These are phyloP conservation scores for Lepeophtheirus salmonis DNA, from an alignment of 1,140 invertebrate genomes.

Conservation along the genomic window DNA sequence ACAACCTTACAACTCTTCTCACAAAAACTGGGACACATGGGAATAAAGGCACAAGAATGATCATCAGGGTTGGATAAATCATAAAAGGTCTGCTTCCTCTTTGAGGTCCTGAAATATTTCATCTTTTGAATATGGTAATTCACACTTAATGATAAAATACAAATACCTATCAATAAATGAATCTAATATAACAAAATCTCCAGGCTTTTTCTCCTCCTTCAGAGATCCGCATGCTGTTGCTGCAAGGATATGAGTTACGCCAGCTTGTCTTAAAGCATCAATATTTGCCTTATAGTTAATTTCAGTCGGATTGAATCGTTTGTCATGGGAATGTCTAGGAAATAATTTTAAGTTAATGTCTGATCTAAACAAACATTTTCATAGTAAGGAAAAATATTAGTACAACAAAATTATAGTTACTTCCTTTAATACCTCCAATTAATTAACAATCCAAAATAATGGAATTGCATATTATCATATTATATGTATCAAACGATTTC, in stretches of 20 bases:
- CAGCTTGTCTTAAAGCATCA: constrained; percentile 65
- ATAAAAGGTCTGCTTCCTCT: constrained; percentile 66
- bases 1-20: constrained; percentile 39
- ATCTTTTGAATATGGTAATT: background rate
- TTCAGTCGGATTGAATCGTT: constrained; percentile 54
- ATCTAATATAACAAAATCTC: constrained; percentile 71
- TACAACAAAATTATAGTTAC: constrained; percentile 9
- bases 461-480: too few relatives aligned
- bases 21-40: constrained; percentile 76
- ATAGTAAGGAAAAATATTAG: constrained; percentile 11
- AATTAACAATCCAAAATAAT: too few relatives aligned
- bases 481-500: too few relatives aligned
- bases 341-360: too few relatives aligned
- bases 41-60: constrained; percentile 32
- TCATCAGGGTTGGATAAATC: constrained; percentile 45
- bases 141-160: background rate
- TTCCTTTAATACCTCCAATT: too few relatives aligned
- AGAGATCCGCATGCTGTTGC: constrained; percentile 83
- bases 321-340: constrained; percentile 63
- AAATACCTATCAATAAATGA: constrained; percentile 71
- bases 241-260: constrained; percentile 79
- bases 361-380: too few relatives aligned
- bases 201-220: constrained; percentile 61
- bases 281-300: constrained; percentile 95
- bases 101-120: constrained; percentile 35